A percentile compares a stretch with the other conserved stretches of the same genome.
phyloP scores from a whole-genome alignment of 1,140 invertebrate species.

The Diorhabda elongata region DNA sequence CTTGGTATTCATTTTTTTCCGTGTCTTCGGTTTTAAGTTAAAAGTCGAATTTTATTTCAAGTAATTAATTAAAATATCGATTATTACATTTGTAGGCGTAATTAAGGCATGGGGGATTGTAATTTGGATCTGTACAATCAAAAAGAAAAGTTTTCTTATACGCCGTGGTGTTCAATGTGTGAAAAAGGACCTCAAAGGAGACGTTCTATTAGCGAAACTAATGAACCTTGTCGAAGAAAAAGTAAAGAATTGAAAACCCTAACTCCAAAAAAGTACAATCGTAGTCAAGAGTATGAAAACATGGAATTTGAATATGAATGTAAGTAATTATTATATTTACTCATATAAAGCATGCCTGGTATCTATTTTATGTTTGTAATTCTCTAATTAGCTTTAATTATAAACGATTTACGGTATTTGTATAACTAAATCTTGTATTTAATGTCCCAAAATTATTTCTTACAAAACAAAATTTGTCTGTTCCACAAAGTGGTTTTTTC shows the following conservation, averaged over 20 bases:
- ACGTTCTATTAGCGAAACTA: conserved; percentile 41
- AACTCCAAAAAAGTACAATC: conserved; percentile 40
- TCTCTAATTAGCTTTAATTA: too few relatives aligned
- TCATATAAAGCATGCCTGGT: background rate
- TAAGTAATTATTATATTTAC: conserved; percentile 17
- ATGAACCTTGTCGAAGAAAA: conserved; percentile 39
- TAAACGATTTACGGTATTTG: too few relatives aligned
- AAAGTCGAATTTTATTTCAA: background rate
- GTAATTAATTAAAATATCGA: background rate
- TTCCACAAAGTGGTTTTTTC: too few relatives aligned
- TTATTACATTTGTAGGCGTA: background rate
- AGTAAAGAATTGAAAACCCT: conserved; percentile 40
- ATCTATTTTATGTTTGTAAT: too few relatives aligned
- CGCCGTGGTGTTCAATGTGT: conserved; percentile 43
- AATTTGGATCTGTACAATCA: conserved; percentile 21
- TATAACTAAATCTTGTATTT: too few relatives aligned
- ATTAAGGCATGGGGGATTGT: conserved; percentile 26
- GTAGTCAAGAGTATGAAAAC: conserved; percentile 41
- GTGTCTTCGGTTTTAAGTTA: background rate
- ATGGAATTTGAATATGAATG: conserved; percentile 42
- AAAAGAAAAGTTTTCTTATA: conserved; percentile 35
- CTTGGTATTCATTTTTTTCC: background rate
- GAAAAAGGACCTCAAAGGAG: conserved; percentile 40
- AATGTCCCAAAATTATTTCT: too few relatives aligned
- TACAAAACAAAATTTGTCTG: too few relatives aligned